A percentile compares a stretch with the other conserved stretches of the same genome.
Evolutionary conservation across 2,888 invertebrate species (phyloP).

Genomic region (Epistrophe eligans): DNA sequence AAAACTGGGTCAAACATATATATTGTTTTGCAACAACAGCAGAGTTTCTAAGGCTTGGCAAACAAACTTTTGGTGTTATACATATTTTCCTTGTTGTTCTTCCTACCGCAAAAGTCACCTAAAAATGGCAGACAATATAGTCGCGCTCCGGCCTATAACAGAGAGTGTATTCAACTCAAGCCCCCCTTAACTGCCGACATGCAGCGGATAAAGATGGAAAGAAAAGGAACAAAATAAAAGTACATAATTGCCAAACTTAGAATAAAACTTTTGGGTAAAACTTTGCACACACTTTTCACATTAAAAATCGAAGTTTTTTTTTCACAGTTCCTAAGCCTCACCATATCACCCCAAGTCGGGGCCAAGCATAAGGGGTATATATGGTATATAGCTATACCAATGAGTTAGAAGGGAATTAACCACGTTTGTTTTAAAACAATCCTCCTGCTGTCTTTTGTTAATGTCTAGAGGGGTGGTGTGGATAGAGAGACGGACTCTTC

Average conservation of each 20-base stretch:
- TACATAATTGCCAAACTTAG: conserved; percentile 76
- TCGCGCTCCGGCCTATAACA: conserved; percentile 57
- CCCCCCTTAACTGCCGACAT: conserved; percentile 2
- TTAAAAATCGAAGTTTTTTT: conserved; percentile 69
- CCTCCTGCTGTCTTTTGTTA: conserved; percentile 40
- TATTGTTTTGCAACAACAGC: conserved; percentile 68
- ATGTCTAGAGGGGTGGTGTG: conserved; percentile 13
- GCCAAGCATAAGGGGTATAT: conserved; percentile 11
- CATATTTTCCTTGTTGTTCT: conserved; percentile 70
- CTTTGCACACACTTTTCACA: conserved; percentile 75
- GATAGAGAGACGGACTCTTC: conserved; percentile 37
- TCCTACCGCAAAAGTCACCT: conserved; percentile 61
- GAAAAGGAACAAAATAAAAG: conserved; percentile 64
- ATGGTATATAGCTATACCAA: conserved; percentile 22
- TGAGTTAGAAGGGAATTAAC: conserved; percentile 60
- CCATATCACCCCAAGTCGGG: conserved; percentile 33
- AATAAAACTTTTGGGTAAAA: conserved; percentile 75
- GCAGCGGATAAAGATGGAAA: conserved; percentile 63
- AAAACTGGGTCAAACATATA: conserved; percentile 71
- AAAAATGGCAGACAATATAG: conserved; percentile 65
- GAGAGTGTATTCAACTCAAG: conserved; percentile 43
- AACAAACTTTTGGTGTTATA: conserved; percentile 69
- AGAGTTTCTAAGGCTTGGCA: conserved; percentile 66
- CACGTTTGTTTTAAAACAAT: conserved; percentile 70
- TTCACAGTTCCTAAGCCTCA: conserved; percentile 41